Conservation (phyloP, 2,113 vertebrate species). For the Indicator maculatus region DNA sequence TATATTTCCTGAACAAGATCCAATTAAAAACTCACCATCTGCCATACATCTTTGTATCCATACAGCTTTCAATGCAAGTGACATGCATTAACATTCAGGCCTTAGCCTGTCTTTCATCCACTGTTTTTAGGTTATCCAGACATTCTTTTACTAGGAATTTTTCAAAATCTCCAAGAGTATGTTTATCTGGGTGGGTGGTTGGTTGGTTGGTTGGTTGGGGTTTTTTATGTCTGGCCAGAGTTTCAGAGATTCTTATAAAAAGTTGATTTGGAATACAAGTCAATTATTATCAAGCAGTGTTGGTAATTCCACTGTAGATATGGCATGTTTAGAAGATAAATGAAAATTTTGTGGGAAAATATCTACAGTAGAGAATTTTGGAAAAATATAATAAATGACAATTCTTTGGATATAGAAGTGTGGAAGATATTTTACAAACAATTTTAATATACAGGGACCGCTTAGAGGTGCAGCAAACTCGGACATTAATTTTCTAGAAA, state of each 20-base stretch:
- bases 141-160: not conserved
- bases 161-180: not conserved
- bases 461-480: not conserved
- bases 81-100: not conserved
- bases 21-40: constrained; percentile 39
- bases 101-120: not conserved
- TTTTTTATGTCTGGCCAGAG: not conserved
- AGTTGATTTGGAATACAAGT: not conserved
- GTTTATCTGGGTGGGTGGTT: not conserved
- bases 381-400: not conserved
- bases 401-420: not conserved
- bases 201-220: too few relatives aligned
- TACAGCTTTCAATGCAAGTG: not conserved
- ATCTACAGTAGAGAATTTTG: not conserved
- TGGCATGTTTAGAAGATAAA: not conserved
- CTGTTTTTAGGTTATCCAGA: not conserved
- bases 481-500: not conserved
- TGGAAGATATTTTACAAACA: not conserved
- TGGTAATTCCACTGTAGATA: not conserved
- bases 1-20: constrained; percentile 1
- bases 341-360: not conserved
- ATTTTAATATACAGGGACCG: not conserved
- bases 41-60: not conserved
- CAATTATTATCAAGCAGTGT: not conserved
- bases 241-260: not conserved